Evolutionary conservation across 2,797 vertebrate species (phyloP), one percentile per base, ranked within the genome.

Genomic region (Pangasius sanitwongsei): DNA sequence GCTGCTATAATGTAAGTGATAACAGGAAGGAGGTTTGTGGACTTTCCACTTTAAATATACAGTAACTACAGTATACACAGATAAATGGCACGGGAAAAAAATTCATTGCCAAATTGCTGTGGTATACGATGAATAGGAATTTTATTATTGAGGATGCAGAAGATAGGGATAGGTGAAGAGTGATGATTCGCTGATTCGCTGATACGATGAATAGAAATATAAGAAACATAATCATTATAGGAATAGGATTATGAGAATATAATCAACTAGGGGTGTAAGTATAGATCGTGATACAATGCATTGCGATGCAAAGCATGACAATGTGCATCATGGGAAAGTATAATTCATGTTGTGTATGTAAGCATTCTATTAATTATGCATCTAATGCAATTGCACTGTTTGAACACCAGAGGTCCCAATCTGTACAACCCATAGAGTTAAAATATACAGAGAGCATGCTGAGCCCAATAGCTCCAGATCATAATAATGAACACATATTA

Each of bases 321-420:
- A 41, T 41, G 37, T 53, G 28, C 48, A n/a, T 53, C 28, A 48
- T 50, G 16, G 5, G 23, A 77, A 50, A 13, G 74, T 28, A 5
- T 3, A 2, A 55, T 31, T 8, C 15, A n/a, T 15, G 8, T 78
- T 53, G 28, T 77, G 44, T 50, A 50, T 77, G 13, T 15, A 6
- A 18, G 23, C 37, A 48, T 50, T 48, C 8, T n/a, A 77, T 50
- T 50, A 50, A 16, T 12, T 25, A 48, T 57, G 16, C 3, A 12
- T 81, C 31, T 61, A 63, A 63, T 63, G 34, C 57, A 63, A 3
- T 7, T 82, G 55, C 57, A 82, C 11, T 37, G 6, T 63, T 63
- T 63, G 81, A 63, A 83, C 57, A 44, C 6, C 37, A 83, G 59
- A 63, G 31, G 80, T 41, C 80, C 80, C 34, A 82, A 15, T 82